Conservation (phyloP, 2,888 invertebrate species). For the Adelognathus sp. region DNA sequence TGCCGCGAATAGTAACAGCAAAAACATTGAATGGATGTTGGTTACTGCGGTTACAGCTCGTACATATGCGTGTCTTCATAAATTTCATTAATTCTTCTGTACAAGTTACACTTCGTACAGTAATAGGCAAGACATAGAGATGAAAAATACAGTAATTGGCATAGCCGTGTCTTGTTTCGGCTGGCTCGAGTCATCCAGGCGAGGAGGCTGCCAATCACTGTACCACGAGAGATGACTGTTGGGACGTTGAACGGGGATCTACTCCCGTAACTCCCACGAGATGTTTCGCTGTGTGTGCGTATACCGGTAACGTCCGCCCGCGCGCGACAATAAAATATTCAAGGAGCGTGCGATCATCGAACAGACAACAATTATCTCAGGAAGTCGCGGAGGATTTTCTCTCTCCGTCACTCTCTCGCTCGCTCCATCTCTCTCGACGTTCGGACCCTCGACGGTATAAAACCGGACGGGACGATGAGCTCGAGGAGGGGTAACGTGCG, state of each 20-base stretch:
- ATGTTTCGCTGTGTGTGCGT: not conserved
- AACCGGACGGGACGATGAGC: not conserved
- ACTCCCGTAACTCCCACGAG: not conserved
- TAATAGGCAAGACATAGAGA: too few relatives aligned
- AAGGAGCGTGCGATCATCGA: slow-evolving; percentile 40
- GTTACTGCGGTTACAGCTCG: too few relatives aligned
- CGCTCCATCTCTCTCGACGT: not conserved
- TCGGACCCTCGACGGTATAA: slow-evolving; percentile 13
- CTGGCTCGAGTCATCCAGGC: not conserved
- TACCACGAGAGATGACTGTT: too few relatives aligned
- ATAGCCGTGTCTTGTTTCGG: not conserved
- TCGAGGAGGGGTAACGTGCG: slow-evolving; percentile 18
- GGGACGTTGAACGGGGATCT: not conserved
- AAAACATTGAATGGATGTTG: too few relatives aligned
- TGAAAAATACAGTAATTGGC: not conserved
- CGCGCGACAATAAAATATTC: slow-evolving; percentile 41
- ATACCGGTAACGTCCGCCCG: slow-evolving; percentile 5
- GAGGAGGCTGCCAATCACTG: not conserved
- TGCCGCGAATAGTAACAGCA: too few relatives aligned
- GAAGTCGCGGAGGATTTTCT: slow-evolving; percentile 38
- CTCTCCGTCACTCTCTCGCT: too few relatives aligned
- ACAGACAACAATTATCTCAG: slow-evolving; percentile 45
- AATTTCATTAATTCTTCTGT: too few relatives aligned
- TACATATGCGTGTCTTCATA: too few relatives aligned
- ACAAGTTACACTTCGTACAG: too few relatives aligned